These are phyloP conservation scores for Epinotia nisella DNA, from an alignment of 2,888 invertebrate genomes.

Conservation along the genomic window DNA sequence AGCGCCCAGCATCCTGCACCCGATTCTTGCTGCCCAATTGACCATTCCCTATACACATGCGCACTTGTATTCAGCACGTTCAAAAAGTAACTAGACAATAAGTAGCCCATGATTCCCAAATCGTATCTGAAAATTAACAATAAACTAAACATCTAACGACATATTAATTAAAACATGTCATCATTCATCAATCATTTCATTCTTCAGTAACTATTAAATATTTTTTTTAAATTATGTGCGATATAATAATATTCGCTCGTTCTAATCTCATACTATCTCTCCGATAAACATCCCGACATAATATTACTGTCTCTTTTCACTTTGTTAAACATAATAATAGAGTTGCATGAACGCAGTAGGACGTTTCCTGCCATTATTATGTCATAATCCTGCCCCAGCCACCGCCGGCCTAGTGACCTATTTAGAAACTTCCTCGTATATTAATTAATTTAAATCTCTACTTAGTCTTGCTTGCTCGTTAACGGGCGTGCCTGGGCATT, in stretches of 20 bases:
- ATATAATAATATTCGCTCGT: too few relatives aligned
- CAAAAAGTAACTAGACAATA: too few relatives aligned
- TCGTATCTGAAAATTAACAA: background rate
- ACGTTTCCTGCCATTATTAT: conserved; percentile 25
- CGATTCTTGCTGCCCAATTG: too few relatives aligned
- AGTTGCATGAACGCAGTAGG: conserved; percentile 5
- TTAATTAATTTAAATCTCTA: conserved; percentile 33
- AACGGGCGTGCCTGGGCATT: background rate
- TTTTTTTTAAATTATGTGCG: too few relatives aligned
- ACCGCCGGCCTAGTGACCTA: conserved; percentile 63
- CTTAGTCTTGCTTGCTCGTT: conserved; percentile 1
- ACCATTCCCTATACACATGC: too few relatives aligned
- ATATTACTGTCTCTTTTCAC: background rate
- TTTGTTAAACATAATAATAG: background rate
- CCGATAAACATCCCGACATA: background rate
- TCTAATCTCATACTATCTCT: background rate
- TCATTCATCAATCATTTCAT: too few relatives aligned
- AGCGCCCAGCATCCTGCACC: background rate
- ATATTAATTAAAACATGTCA: too few relatives aligned
- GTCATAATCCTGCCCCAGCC: conserved; percentile 46
- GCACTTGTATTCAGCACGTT: too few relatives aligned
- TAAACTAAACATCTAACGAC: too few relatives aligned
- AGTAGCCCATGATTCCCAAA: background rate
- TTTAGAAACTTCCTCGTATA: conserved; percentile 47
- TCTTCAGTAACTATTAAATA: too few relatives aligned